Percentiles rank a stretch among this genome's conserved stretches.
Evolutionary conservation across 2,888 invertebrate species (phyloP).

Genomic region (Notodonta ziczac): DNA sequence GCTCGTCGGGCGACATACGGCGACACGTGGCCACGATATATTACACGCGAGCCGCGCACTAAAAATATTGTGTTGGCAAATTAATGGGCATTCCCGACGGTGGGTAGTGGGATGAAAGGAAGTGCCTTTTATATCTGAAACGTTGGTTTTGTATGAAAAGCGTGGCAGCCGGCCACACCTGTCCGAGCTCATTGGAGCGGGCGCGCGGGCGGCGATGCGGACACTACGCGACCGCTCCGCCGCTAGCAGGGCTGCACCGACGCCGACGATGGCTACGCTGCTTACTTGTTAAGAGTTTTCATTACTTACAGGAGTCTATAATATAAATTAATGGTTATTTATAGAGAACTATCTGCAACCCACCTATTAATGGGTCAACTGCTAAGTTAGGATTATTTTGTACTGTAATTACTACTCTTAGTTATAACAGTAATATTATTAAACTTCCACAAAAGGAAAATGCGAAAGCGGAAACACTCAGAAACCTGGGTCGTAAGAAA

Average conservation of each 20-base stretch:
- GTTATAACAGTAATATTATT: too few relatives aligned
- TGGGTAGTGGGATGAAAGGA: slow-evolving; percentile 84
- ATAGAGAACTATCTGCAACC: too few relatives aligned
- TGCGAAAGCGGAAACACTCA: too few relatives aligned
- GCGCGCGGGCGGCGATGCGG: slow-evolving; percentile 34
- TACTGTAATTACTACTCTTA: too few relatives aligned
- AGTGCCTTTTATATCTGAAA: slow-evolving; percentile 84
- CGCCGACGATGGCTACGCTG: too few relatives aligned
- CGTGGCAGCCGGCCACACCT: slow-evolving; percentile 82
- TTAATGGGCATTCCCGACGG: slow-evolving; percentile 84
- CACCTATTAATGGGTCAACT: too few relatives aligned
- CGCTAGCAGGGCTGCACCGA: slow-evolving; percentile 2
- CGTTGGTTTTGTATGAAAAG: slow-evolving; percentile 83
- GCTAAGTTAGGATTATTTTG: too few relatives aligned
- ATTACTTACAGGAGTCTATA: too few relatives aligned
- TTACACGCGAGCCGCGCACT: slow-evolving; percentile 83
- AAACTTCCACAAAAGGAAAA: too few relatives aligned
- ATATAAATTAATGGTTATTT: too few relatives aligned
- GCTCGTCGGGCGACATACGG: slow-evolving; percentile 81
- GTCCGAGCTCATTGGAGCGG: slow-evolving; percentile 70
- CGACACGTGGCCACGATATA: slow-evolving; percentile 84
- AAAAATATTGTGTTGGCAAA: slow-evolving; percentile 85
- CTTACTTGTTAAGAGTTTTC: too few relatives aligned
- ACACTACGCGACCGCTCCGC: not conserved
- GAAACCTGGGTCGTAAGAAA: too few relatives aligned